Percentiles rank a stretch among this genome's conserved stretches.
Conservation (phyloP, 1,140 invertebrate genomes). For the Halesus radiatus region DNA sequence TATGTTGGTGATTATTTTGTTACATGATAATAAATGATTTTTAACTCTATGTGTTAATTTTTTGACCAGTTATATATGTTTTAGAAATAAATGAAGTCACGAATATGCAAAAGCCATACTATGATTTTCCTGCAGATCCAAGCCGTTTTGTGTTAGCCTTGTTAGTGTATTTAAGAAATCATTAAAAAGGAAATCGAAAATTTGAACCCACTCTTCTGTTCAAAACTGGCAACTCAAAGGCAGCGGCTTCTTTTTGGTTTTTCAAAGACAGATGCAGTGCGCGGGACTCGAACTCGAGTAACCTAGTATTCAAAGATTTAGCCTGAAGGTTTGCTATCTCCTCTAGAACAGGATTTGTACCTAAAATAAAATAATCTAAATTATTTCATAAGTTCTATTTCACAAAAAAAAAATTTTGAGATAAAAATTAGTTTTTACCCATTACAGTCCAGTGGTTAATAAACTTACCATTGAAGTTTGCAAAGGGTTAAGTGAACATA, state of each 20-base stretch:
- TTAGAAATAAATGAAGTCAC: no score
- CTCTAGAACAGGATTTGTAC: constrained; percentile 28
- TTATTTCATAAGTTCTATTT: not conserved
- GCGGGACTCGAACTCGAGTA: constrained; percentile 48
- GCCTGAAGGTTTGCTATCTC: constrained; percentile 32
- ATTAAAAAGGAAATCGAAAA: not conserved
- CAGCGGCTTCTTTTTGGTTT: constrained; percentile 42
- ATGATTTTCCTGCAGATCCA: no score
- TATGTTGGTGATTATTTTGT: no score
- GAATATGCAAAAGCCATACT: no score
- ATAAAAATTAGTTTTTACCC: no score
- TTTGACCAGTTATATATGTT: no score
- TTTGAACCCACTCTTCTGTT: constrained; percentile 49
- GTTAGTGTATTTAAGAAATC: not conserved
- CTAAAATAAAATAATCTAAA: constrained; percentile 40
- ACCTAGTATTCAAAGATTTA: constrained; percentile 39
- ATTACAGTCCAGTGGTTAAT: no score
- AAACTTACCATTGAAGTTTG: no score
- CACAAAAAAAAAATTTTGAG: no score
- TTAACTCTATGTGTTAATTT: no score
- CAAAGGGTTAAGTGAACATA: no score
- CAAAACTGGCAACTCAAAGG: constrained; percentile 46
- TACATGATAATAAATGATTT: no score
- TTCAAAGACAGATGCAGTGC: constrained; percentile 46
- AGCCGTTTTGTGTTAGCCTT: not conserved